These are phyloP conservation scores for Chamaea fasciata DNA, from an alignment of 2,113 vertebrate genomes.

Conservation along the genomic window DNA sequence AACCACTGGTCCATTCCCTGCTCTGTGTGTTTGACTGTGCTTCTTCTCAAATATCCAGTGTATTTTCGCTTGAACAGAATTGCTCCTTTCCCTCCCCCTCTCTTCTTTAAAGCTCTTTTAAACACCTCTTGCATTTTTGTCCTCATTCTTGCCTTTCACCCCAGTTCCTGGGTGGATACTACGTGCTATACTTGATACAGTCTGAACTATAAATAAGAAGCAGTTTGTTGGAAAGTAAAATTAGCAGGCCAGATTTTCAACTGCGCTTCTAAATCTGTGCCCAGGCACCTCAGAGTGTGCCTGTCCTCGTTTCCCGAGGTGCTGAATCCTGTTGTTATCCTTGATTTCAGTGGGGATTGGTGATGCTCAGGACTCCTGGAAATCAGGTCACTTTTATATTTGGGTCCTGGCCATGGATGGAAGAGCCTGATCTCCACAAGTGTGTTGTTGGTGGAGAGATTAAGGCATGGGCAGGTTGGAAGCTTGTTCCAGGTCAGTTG, in stretches of 20 bases:
- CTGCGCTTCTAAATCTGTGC: neutral
- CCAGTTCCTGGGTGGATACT: conserved; percentile 52
- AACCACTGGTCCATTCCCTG: neutral
- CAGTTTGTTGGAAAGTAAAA: conserved; percentile 55
- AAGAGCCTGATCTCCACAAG: neutral
- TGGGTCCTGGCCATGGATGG: neutral
- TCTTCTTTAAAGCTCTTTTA: neutral
- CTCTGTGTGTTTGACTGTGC: neutral
- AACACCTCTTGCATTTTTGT: conserved; percentile 32
- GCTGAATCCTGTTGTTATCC: conserved; percentile 39
- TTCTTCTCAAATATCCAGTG: neutral
- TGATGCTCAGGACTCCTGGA: neutral
- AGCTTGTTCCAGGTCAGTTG: neutral
- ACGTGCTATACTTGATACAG: conserved; percentile 36
- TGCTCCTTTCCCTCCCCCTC: neutral
- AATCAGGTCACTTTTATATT: conserved; percentile 32
- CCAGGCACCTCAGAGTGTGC: conserved; percentile 1
- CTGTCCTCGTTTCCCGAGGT: conserved; percentile 22
- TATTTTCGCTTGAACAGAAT: neutral
- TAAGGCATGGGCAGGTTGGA: neutral
- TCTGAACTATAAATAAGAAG: conserved; percentile 56
- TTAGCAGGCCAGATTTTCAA: conserved; percentile 50
- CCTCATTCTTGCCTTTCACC: conserved; percentile 58
- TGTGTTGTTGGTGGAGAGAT: neutral
- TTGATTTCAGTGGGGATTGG: conserved; percentile 30